Conservation (phyloP, 2,797 vertebrate species). For the Malacoctenus gilli region DNA sequence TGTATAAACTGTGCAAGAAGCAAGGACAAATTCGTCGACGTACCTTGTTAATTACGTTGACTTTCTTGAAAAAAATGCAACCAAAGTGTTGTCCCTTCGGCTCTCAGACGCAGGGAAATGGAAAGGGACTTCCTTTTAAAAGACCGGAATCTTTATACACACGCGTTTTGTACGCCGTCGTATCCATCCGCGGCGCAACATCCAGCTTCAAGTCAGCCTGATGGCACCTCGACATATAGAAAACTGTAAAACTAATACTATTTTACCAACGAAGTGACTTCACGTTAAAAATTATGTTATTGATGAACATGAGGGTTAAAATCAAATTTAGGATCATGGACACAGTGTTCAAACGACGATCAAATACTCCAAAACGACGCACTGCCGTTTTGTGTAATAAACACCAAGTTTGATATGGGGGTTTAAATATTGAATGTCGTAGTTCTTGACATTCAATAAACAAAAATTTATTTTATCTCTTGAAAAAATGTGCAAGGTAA, state of each 20-base stretch:
- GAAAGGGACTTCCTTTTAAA: slow-evolving; percentile 80
- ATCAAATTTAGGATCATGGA: no score
- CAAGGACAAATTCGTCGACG: fast-evolving
- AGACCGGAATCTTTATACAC: slow-evolving; percentile 83
- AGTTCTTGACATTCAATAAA: no score
- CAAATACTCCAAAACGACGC: no score
- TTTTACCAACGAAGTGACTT: no score
- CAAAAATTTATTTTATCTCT: no score
- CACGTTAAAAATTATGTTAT: no score
- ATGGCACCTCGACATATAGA: background rate
- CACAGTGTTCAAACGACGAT: no score
- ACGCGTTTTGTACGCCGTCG: slow-evolving; percentile 60
- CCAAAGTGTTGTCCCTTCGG: slow-evolving; percentile 69
- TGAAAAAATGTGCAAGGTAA: no score
- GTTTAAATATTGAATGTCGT: no score
- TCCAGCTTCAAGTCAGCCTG: background rate
- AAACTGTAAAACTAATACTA: background rate
- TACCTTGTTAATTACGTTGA: slow-evolving; percentile 78
- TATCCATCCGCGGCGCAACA: slow-evolving; percentile 81
- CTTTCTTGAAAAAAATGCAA: slow-evolving; percentile 81
- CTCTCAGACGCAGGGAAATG: slow-evolving; percentile 79
- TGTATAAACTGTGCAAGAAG: fast-evolving
- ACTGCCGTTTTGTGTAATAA: no score
- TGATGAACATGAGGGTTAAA: no score
- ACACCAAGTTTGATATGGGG: no score